Evolutionary conservation across 92 coral and sea anemone genomes (phyloP).

Genomic region (Pocillopora grandis): DNA sequence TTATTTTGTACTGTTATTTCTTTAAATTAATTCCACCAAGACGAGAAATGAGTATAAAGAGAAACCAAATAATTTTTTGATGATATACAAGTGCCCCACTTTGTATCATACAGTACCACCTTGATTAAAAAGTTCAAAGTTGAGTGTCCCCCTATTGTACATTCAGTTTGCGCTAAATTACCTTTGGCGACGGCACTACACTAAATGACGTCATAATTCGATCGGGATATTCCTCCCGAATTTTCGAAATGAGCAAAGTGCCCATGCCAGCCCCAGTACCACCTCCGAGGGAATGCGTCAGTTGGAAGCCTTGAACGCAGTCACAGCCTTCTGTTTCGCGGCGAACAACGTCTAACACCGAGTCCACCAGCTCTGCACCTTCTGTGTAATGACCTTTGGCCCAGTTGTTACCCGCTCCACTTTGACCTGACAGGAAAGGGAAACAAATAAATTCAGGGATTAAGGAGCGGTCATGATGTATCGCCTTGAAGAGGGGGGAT

Average conservation of each 20-base stretch:
- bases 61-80: too few relatives aligned
- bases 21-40: too few relatives aligned
- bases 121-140: not conserved
- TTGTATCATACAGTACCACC: not conserved
- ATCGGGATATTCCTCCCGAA: conserved; percentile 94
- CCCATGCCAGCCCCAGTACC: conserved; percentile 98
- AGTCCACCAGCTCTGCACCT: conserved; percentile 92
- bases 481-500: too few relatives aligned
- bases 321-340: conserved; percentile 92
- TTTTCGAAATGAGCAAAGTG: conserved; percentile 82
- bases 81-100: too few relatives aligned
- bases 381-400: conserved; percentile 95
- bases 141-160: not conserved
- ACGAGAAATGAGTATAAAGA: too few relatives aligned
- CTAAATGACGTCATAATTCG: conserved; percentile 91
- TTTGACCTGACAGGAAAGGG: conserved; percentile 51
- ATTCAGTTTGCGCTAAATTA: not conserved
- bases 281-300: conserved; percentile 96
- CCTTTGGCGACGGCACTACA: conserved; percentile 95
- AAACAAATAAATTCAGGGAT: not conserved
- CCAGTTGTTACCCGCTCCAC: conserved; percentile 91
- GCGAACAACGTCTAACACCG: conserved; percentile 84
- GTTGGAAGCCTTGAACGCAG: conserved; percentile 92
- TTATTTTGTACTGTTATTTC: too few relatives aligned
- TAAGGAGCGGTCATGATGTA: too few relatives aligned